Percentiles rank a stretch among this genome's conserved stretches.
phyloP scores from a whole-genome alignment of 2,113 vertebrate genomes.

The Nematolebias whitei region DNA sequence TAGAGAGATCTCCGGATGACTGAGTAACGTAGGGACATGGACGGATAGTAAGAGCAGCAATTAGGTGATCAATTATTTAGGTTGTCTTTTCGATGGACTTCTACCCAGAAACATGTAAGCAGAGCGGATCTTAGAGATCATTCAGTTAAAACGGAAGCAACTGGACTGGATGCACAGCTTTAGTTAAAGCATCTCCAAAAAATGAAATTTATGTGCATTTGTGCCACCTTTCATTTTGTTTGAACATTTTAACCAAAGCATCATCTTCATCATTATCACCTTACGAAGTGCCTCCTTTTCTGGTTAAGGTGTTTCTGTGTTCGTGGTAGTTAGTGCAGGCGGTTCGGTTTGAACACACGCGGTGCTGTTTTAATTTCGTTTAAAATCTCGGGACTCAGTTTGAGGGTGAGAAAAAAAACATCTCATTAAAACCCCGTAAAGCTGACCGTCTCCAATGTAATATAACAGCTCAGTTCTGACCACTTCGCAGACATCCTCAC shows the following conservation, averaged over 20 bases:
- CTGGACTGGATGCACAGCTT: constrained; percentile 45
- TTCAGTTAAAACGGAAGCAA: constrained; percentile 42
- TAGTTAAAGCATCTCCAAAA: constrained; percentile 34
- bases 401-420: background rate
- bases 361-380: constrained; percentile 62
- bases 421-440: constrained; percentile 1
- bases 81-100: constrained; percentile 50
- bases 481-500: constrained; percentile 30
- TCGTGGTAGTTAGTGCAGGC: constrained; percentile 36
- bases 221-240: constrained; percentile 22
- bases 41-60: constrained; percentile 70
- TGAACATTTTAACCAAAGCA: constrained; percentile 62
- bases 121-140: constrained; percentile 35
- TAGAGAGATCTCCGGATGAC: constrained; percentile 35
- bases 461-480: constrained; percentile 41
- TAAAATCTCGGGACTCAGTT: constrained; percentile 14
- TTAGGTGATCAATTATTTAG: constrained; percentile 75
- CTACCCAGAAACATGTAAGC: constrained; percentile 50
- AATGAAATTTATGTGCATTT: constrained; percentile 16
- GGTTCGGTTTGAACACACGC: constrained; percentile 45
- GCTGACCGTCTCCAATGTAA: constrained; percentile 33
- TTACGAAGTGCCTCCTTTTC: constrained; percentile 74
- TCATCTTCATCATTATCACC: constrained; percentile 33
- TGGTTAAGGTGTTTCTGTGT: constrained; percentile 45
- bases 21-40: constrained; percentile 50